Percentiles rank a stretch among this genome's conserved stretches.
Conservation (phyloP, 1,140 invertebrate species). For the Ceratitis capitata region DNA sequence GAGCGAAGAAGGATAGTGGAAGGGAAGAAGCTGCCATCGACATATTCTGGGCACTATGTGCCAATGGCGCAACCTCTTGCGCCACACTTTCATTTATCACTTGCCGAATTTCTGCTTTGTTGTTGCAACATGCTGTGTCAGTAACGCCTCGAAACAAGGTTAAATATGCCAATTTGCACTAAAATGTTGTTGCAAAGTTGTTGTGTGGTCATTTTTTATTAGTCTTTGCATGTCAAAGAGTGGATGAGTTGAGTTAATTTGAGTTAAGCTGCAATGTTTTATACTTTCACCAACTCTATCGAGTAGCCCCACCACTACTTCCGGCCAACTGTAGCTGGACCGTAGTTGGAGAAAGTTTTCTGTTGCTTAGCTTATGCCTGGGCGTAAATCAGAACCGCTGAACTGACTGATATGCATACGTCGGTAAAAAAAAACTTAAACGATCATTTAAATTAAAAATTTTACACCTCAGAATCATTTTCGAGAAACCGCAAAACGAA, state of each 20-base stretch:
- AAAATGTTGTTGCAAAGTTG: not conserved
- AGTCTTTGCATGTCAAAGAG: not conserved
- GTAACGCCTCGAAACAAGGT: not conserved
- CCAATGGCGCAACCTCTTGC: not conserved
- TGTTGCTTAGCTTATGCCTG: not conserved
- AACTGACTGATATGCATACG: too few species aligned
- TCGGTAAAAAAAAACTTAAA: too few species aligned
- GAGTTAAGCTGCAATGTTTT: not conserved
- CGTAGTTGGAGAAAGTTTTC: not conserved
- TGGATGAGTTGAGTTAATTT: not conserved
- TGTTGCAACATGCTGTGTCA: not conserved
- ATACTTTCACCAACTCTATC: not conserved
- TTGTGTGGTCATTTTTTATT: conserved; percentile 3
- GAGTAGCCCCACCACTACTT: conserved; percentile 1
- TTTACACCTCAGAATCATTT: conserved; percentile 5
- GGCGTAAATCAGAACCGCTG: not conserved
- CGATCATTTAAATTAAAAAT: conserved; percentile 19
- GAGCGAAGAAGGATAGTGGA: not conserved
- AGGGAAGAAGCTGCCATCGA: not conserved
- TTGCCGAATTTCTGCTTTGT: not conserved
- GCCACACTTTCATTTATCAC: conserved; percentile 10
- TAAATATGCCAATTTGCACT: not conserved
- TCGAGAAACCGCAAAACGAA: conserved; percentile 16
- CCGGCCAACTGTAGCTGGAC: not conserved
- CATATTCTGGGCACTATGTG: not conserved